Evolutionary conservation across 2,797 vertebrate species (phyloP).

Genomic region (Lagodon rhomboides): DNA sequence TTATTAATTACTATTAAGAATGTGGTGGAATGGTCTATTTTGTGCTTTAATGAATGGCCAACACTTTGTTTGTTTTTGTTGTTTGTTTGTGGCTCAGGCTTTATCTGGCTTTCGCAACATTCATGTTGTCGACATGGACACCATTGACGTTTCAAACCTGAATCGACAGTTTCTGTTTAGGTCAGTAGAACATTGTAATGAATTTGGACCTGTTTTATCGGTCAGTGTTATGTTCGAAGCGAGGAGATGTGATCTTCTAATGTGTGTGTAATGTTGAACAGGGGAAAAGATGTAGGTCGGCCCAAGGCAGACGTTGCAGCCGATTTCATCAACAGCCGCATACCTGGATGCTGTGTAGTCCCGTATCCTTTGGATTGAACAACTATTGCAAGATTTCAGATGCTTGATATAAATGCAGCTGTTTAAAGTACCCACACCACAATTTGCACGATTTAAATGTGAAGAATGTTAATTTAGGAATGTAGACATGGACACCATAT

Average conservation of each 20-base stretch:
- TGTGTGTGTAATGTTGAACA: slow-evolving; percentile 62
- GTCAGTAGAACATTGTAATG: slow-evolving; percentile 78
- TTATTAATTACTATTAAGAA: background rate
- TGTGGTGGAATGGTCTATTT: background rate
- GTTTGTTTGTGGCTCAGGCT: slow-evolving; percentile 78
- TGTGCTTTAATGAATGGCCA: background rate
- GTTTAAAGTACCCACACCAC: background rate
- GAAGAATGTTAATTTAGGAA: background rate
- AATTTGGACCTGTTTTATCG: background rate
- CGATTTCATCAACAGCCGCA: slow-evolving; percentile 91
- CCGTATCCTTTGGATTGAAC: slow-evolving; percentile 90
- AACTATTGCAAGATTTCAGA: background rate
- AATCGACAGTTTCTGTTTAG: slow-evolving; percentile 95
- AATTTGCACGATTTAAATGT: background rate
- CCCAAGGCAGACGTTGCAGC: slow-evolving; percentile 94
- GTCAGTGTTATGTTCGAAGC: background rate
- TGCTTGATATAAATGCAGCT: background rate
- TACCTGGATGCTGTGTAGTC: slow-evolving; percentile 90
- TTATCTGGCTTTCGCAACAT: slow-evolving; percentile 93
- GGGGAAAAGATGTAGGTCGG: slow-evolving; percentile 92
- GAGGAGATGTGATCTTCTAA: slow-evolving; percentile 1
- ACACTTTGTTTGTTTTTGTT: background rate
- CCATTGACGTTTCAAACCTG: slow-evolving; percentile 94
- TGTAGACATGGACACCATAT: background rate
- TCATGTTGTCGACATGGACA: slow-evolving; percentile 96